A percentile compares a stretch with the other conserved stretches of the same genome.
Conservation (phyloP, 1,140 invertebrate species). For the Andricus grossulariae region DNA sequence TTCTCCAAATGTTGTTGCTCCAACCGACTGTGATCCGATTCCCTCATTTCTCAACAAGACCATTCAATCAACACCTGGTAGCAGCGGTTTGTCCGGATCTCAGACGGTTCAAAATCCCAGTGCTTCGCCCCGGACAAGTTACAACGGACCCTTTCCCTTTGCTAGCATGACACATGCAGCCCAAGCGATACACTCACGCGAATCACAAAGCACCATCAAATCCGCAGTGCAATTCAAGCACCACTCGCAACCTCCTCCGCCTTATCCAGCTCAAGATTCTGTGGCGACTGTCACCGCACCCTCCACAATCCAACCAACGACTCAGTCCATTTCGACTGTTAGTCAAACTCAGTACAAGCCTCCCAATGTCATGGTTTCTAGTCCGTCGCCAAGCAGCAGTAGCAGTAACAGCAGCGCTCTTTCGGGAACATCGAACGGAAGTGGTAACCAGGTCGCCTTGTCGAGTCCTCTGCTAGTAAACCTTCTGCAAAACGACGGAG, state of each 20-base stretch:
- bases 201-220: constrained; percentile 65
- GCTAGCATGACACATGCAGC: constrained; percentile 93
- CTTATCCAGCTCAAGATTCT: constrained; percentile 71
- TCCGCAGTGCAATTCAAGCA: constrained; percentile 75
- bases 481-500: constrained; percentile 90
- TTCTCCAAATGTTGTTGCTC: constrained; percentile 89
- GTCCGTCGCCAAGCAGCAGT: constrained; percentile 65
- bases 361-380: constrained; percentile 63
- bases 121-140: constrained; percentile 73
- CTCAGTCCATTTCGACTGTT: constrained; percentile 55
- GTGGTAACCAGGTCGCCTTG: constrained; percentile 80
- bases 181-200: constrained; percentile 77
- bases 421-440: constrained; percentile 58
- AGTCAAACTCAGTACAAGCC: constrained; percentile 66
- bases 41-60: constrained; percentile 73
- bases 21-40: constrained; percentile 82
- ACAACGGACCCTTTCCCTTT: constrained; percentile 86
- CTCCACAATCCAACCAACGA: constrained; percentile 60
- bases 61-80: constrained; percentile 61
- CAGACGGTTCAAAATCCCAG: constrained; percentile 59
- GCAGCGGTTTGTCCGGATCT: constrained; percentile 53
- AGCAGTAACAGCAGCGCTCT: constrained; percentile 53
- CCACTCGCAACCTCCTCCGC: constrained; percentile 70
- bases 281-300: constrained; percentile 57
- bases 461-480: constrained; percentile 95